Conservation (phyloP, 1,140 invertebrate genomes). For the Drosophila pseudoobscura region DNA sequence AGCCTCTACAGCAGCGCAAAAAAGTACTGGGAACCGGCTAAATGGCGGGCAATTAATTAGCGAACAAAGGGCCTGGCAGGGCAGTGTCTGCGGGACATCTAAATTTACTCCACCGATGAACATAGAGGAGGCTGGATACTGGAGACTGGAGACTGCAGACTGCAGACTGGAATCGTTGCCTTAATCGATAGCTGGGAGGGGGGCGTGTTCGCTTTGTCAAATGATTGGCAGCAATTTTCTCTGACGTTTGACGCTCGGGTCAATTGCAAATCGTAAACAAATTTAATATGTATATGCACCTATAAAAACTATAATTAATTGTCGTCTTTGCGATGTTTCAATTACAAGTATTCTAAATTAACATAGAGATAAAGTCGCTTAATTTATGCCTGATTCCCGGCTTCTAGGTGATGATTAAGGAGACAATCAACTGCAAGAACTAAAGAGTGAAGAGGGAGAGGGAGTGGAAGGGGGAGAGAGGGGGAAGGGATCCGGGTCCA, state of each 20-base stretch:
- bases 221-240: conserved; percentile 44
- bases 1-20: conserved; percentile 19
- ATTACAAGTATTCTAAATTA: conserved; percentile 49
- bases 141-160: too few relatives aligned
- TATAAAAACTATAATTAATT: conserved; percentile 32
- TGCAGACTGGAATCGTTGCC: too few relatives aligned
- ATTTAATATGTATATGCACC: conserved; percentile 24
- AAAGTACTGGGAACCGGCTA: conserved; percentile 5
- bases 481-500: conserved; percentile 33
- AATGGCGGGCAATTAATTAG: background rate
- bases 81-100: background rate
- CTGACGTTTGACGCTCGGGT: conserved; percentile 25
- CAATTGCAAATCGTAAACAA: conserved; percentile 47
- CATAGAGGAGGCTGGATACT: too few relatives aligned
- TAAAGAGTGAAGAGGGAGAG: too few relatives aligned
- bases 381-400: conserved; percentile 30
- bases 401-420: conserved; percentile 5
- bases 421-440: too few relatives aligned
- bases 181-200: too few relatives aligned
- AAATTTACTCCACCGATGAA: too few relatives aligned
- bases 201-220: conserved; percentile 57
- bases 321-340: conserved; percentile 52
- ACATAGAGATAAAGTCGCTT: conserved; percentile 37
- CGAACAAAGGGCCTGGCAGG: background rate
- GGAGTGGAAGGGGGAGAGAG: too few relatives aligned